Evolutionary conservation across 2,888 invertebrate genomes (phyloP), one percentile per base, ranked within the genome.

Genomic region (Cheilosia soror): DNA sequence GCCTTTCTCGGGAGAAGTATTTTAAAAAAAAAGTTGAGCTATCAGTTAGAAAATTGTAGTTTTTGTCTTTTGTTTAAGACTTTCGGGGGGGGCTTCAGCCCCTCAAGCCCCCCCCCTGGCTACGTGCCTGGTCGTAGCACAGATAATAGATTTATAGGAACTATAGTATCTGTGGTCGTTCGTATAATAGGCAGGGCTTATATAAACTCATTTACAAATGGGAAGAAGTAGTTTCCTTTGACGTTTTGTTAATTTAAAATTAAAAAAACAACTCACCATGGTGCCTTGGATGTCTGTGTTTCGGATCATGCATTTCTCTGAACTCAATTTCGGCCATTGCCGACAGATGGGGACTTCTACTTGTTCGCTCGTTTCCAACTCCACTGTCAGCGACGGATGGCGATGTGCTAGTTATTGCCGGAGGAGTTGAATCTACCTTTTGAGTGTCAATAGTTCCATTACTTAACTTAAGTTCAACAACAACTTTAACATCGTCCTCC

Each of bases 241-340:
- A 20, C 1, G 20, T 1, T n/a, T 42, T 0, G 0, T 40, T 49
- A 20, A 20, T 42, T 20, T n/a, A 51, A 37, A 11, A 4, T 37
- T 37, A 62, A 42, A 20, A 31, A 15, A 5, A 25, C 27, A 20
- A 87, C 91, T 90, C 88, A 92, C 92, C 91, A 88, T 91, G 91
- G 81, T 91, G 90, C 47, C 92, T 87, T 11, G 91, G 90, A 88
- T 92, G 92, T 11, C 91, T 88, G 85, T 92, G 92, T 68, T 90
- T 91, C 37, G 92, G 92, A 87, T 92, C 92, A 65, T 92, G 92
- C 89, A 92, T 91, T 89, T 91, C 91, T 47, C 89, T 90, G 79
- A 92, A 92, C 42, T 89, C 89, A 15, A 65, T 63, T 15, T 79
- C 69, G 15, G 53, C 49, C 4, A 31, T 49, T 63, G 44, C n/a